Evolutionary conservation across 2,113 vertebrate genomes (phyloP), one percentile per base, ranked within the genome.

Genomic region (Aspiorhynchus laticeps): DNA sequence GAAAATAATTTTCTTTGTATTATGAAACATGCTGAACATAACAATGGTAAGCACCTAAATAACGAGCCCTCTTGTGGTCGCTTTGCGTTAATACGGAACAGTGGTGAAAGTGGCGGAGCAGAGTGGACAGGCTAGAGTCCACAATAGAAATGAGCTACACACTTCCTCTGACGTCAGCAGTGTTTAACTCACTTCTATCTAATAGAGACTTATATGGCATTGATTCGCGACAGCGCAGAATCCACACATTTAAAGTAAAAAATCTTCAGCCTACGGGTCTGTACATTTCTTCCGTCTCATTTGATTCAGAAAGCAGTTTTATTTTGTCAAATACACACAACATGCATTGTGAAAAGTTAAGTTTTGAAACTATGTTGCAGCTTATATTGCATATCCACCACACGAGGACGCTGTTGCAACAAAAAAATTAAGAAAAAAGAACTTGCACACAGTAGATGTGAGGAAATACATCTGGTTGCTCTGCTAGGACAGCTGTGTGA

Each of bases 141-240:
- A 74, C 31, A 9, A 12, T 7, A 56, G 31, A 84, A 56, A 41
- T 24, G 67, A n/a, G 41, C 67, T 38, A 56, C 21, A 10, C 51
- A n/a, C 76, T 38, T 65, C 21, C 43, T 33, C 59, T 85, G 73
- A 73, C 67, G 82, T 84, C 48, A 74, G 8, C 67, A 24, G 21
- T 24, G 12, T 56, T 84, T 41, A 5, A 48, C 48, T 69, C 11
- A 46, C 8, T 83, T 84, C 48, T 74, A 84, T 84, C 48, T 59
- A 84, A 84, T 14, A 71, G 28, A 74, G 82, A 84, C 82, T 56
- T 84, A 74, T 84, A 74, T 36, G 82, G 82, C 67, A 74, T 56
- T 84, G 12, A 38, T 53, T 7, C 41, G 14, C 9, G 2, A 4
- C 9, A 31, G 7, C 9, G 1, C 19, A 7, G 4, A 67, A 51